Conservation (phyloP, 2,797 vertebrate genomes). For the Eleutherodactylus coqui region DNA sequence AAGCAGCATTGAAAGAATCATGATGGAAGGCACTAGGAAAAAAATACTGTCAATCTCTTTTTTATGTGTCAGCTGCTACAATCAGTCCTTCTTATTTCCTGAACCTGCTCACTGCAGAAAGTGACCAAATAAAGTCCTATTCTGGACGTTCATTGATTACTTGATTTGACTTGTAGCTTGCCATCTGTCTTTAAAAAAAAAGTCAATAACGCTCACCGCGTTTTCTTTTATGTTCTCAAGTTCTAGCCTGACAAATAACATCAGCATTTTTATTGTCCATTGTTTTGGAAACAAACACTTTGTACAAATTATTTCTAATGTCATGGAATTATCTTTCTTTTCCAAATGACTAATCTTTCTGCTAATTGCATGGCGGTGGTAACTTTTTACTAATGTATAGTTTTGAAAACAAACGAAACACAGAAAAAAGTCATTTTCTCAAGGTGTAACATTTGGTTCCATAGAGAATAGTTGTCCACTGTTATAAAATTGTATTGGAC, state of each 20-base stretch:
- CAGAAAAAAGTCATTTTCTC: background rate
- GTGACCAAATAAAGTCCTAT: background rate
- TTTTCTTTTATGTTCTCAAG: background rate
- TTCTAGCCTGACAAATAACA: too few relatives aligned
- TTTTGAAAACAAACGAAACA: background rate
- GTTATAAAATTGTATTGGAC: constrained; percentile 32
- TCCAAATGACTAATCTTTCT: background rate
- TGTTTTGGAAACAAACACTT: background rate
- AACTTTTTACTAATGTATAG: background rate
- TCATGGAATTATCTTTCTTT: background rate
- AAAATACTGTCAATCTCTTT: background rate
- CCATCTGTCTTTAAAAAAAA: background rate
- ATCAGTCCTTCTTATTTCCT: background rate
- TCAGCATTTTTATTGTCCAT: background rate
- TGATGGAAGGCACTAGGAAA: background rate
- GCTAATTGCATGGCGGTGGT: background rate
- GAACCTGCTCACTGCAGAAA: background rate
- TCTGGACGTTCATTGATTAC: background rate
- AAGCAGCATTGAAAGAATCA: background rate
- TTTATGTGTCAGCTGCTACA: background rate
- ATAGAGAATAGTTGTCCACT: constrained; percentile 28
- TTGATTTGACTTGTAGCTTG: background rate
- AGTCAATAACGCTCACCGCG: background rate
- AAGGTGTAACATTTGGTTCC: background rate
- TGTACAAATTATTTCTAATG: background rate